phyloP scores from a whole-genome alignment of 2,113 vertebrate species.

The Canis aureus region DNA sequence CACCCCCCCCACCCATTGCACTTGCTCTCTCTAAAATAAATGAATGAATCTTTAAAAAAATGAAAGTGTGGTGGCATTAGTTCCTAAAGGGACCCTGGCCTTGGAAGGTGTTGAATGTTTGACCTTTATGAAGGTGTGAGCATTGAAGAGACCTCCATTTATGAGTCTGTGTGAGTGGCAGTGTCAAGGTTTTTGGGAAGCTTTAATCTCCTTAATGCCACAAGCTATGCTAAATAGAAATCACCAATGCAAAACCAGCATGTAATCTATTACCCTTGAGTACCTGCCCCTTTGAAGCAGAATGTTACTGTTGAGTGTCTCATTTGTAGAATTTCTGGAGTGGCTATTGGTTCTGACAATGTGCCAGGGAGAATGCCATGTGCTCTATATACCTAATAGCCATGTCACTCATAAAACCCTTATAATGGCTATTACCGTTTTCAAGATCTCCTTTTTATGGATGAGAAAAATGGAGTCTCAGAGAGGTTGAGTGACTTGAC shows the following conservation, averaged over 20 bases:
- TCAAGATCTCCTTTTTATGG: conserved; percentile 19
- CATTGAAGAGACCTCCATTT: conserved; percentile 13
- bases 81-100: not conserved
- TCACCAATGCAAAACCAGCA: not conserved
- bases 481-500: not conserved
- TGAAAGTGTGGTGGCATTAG: not conserved
- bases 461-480: not conserved
- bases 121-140: not conserved
- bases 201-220: not conserved
- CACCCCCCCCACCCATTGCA: not conserved
- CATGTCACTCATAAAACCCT: not conserved
- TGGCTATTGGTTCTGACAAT: not conserved
- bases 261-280: not conserved
- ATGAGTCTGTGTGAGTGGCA: not conserved
- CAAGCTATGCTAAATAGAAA: not conserved
- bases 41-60: not conserved
- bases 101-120: not conserved
- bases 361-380: not conserved
- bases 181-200: not conserved
- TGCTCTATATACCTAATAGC: not conserved
- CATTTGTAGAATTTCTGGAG: not conserved
- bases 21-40: not conserved
- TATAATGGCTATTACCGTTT: not conserved
- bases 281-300: not conserved
- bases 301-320: not conserved